These are phyloP conservation scores for Sylvilagus floridanus DNA, from an alignment of 2,797 vertebrate species.

Conservation along the genomic window DNA sequence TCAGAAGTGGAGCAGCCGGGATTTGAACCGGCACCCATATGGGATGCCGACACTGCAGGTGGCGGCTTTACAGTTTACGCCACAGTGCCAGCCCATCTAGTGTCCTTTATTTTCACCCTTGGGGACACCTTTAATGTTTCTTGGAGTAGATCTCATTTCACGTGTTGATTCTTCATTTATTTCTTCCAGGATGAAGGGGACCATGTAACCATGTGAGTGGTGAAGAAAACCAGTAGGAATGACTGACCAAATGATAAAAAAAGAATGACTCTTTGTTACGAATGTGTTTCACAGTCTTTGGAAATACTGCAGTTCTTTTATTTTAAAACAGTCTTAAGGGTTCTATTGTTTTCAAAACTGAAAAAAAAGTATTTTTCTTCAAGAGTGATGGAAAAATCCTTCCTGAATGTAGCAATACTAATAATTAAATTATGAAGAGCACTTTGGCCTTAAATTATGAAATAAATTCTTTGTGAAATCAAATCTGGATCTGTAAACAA, in stretches of 20 bases:
- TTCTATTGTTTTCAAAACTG: slow-evolving; percentile 65
- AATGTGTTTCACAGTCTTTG: slow-evolving; percentile 61
- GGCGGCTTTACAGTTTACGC: too few relatives aligned
- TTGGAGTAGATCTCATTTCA: background rate
- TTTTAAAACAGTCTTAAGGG: slow-evolving; percentile 65
- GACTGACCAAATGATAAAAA: slow-evolving; percentile 56
- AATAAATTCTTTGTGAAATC: slow-evolving; percentile 80
- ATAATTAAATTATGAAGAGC: slow-evolving; percentile 78
- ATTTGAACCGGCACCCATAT: too few relatives aligned
- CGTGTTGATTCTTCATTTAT: slow-evolving; percentile 33
- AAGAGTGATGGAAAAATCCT: slow-evolving; percentile 65
- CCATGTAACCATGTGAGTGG: background rate
- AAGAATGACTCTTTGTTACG: slow-evolving; percentile 40
- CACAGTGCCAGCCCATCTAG: background rate
- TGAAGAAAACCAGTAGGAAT: slow-evolving; percentile 40
- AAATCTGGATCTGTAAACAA: slow-evolving; percentile 75
- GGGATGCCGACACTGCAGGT: too few relatives aligned
- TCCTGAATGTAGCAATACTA: slow-evolving; percentile 76
- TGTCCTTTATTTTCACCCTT: slow-evolving; percentile 7
- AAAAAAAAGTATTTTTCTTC: slow-evolving; percentile 50
- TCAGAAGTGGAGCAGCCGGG: too few relatives aligned
- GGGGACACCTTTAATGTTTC: background rate
- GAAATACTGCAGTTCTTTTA: slow-evolving; percentile 51
- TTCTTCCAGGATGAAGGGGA: slow-evolving; percentile 49
- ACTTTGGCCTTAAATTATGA: slow-evolving; percentile 80